Conservation (phyloP, 2,888 invertebrate genomes). For the Lepas anatifera region DNA sequence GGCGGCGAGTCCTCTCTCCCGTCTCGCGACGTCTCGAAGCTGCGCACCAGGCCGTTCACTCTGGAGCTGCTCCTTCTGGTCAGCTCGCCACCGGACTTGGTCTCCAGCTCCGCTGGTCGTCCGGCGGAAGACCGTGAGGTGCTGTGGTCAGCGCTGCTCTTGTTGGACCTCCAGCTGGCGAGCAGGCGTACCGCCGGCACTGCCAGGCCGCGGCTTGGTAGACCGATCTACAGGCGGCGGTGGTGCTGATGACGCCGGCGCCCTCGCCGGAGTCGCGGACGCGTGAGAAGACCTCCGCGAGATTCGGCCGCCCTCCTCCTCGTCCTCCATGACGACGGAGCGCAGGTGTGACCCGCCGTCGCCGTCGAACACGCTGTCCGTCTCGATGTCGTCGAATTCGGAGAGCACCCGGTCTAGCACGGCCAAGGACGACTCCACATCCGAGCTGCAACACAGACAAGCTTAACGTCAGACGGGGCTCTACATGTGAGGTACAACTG, state of each 20-base stretch:
- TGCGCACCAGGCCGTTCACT: background rate
- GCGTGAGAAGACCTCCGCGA: background rate
- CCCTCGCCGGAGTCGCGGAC: background rate
- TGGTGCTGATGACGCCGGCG: background rate
- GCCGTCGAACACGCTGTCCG: constrained; percentile 1
- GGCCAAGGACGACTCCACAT: constrained; percentile 77
- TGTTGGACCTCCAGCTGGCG: constrained; percentile 2
- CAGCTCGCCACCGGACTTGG: background rate
- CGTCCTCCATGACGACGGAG: background rate
- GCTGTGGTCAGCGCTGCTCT: background rate
- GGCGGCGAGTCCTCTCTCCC: constrained; percentile 36
- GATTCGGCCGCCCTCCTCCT: background rate
- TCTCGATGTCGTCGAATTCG: constrained; percentile 69
- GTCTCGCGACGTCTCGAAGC: background rate
- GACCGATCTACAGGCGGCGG: constrained; percentile 6
- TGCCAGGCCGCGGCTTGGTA: background rate
- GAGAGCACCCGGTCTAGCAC: constrained; percentile 77
- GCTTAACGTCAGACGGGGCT: no score
- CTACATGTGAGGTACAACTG: no score
- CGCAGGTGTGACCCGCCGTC: background rate
- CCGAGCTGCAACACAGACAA: no score
- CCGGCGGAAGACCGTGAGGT: background rate
- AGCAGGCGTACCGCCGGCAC: background rate
- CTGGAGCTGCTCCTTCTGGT: background rate
- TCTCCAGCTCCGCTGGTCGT: background rate